Conservation (phyloP, 1,140 invertebrate species). For the Lasioglossum albipes region DNA sequence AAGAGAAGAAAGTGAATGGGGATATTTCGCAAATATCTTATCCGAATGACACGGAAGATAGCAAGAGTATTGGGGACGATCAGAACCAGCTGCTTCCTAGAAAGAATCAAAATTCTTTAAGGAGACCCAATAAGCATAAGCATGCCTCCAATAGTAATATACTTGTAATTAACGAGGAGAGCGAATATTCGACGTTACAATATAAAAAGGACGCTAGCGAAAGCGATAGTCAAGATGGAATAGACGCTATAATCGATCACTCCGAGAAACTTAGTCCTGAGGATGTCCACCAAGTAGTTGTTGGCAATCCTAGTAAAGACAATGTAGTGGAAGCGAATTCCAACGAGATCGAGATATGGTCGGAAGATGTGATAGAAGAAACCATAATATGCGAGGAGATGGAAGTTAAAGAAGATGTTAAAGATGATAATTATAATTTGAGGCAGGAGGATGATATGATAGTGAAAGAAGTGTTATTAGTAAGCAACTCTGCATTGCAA, state of each 20-base stretch:
- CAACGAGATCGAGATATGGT: constrained; percentile 61
- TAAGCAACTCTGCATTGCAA: constrained; percentile 62
- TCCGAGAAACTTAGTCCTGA: constrained; percentile 59
- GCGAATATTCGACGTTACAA: constrained; percentile 40
- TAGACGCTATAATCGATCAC: constrained; percentile 49
- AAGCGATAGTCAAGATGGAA: constrained; percentile 62
- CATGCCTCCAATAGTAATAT: constrained; percentile 49
- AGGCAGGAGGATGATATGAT: constrained; percentile 54
- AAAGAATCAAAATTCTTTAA: constrained; percentile 60
- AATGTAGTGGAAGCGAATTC: constrained; percentile 28
- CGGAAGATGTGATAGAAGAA: constrained; percentile 75
- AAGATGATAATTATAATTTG: constrained; percentile 49
- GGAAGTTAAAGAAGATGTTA: constrained; percentile 69
- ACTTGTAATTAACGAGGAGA: constrained; percentile 42
- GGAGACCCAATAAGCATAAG: constrained; percentile 60
- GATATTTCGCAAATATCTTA: constrained; percentile 53
- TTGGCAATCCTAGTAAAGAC: constrained; percentile 55
- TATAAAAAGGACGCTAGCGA: constrained; percentile 56
- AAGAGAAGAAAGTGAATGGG: constrained; percentile 69
- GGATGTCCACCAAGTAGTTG: constrained; percentile 61
- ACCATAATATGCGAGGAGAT: constrained; percentile 78
- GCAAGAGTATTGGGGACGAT: constrained; percentile 48
- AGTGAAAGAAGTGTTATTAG: constrained; percentile 68
- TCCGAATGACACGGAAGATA: constrained; percentile 56
- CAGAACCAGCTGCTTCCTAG: constrained; percentile 49